Evolutionary conservation across 2,797 vertebrate species (phyloP), one percentile per base, ranked within the genome.

Genomic region (Gadopsis bispinosus): DNA sequence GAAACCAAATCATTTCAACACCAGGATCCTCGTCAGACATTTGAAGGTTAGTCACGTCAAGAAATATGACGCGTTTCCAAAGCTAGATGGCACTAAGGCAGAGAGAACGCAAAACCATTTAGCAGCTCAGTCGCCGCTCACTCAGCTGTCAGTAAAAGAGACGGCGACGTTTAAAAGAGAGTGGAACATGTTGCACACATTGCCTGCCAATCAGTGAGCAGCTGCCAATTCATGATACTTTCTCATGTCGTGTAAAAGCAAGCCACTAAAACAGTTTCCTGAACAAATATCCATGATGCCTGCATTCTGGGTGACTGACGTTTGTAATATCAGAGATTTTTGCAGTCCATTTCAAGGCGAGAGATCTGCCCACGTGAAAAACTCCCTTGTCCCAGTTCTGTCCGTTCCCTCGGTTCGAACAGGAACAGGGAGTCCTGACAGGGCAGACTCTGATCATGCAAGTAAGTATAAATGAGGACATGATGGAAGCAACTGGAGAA

Each of bases 381-480:
- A 54, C 12, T 50, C 12, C n/a, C 31, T 37, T 54, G 50, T 58
- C 45, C 0, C 4, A 63, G 48, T 39, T 77, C 7, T 60, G 37
- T 14, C 3, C 7, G 20, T 20, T 17, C 19, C 13, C 13, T 35
- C 4, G 4, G 69, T 45, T 62, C 64, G n/a, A 51, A 61, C 56
- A 83, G 63, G 55, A 74, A 74, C 53, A 59, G 17, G 5, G 26
- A 79, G 64, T 59, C 53, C 43, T 75, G 41, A 69, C 47, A 31
- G 33, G 8, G 9, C 22, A 58, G 10, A 79, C 14, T 19, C 31
- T 3, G 17, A 22, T 48, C 22, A 68, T 60, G 12, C 22, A 43
- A 39, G 13, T 4, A 59, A 47, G 60, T 37, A 45, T n/a, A 75
- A 67, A 74, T 39, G 50, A 31, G 53, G 59, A 41, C 17, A 58